Evolutionary conservation across 2,113 vertebrate species (phyloP).

Genomic region (Triplophysa tibetana): DNA sequence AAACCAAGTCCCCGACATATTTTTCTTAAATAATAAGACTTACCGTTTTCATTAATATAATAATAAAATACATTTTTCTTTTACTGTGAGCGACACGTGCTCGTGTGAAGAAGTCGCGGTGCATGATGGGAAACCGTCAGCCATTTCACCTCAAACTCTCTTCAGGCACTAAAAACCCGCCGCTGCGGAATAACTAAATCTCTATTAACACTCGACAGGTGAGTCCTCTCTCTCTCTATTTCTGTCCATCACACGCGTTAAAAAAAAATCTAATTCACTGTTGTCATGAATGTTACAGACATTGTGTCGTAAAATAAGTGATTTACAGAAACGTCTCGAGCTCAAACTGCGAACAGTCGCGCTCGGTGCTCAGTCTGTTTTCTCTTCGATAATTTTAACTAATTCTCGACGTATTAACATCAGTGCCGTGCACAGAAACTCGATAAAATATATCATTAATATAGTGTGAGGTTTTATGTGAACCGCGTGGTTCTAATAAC

Average conservation of each 20-base stretch:
- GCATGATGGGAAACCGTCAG: constrained; percentile 67
- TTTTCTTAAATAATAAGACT: too few relatives aligned
- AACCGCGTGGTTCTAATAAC: background rate
- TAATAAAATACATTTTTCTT: too few relatives aligned
- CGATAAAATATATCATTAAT: background rate
- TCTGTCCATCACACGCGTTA: too few relatives aligned
- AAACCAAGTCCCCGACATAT: too few relatives aligned
- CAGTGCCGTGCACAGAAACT: accelerated
- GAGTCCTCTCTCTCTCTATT: background rate
- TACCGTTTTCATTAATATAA: too few relatives aligned
- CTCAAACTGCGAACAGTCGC: too few relatives aligned
- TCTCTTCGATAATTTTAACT: background rate
- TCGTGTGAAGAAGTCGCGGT: constrained; percentile 37
- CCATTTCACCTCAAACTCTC: constrained; percentile 57
- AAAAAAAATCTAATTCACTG: background rate
- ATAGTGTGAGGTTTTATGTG: background rate
- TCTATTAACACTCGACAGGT: background rate
- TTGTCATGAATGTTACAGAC: background rate
- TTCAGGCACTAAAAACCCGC: background rate
- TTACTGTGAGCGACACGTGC: background rate
- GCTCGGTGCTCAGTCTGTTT: background rate
- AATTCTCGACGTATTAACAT: too few relatives aligned
- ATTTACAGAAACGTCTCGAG: background rate
- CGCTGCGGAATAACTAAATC: background rate
- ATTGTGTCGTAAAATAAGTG: background rate